Base-by-base conservation (phyloP, 2,888 invertebrate species). In the Drosophila demipolita region DNA sequence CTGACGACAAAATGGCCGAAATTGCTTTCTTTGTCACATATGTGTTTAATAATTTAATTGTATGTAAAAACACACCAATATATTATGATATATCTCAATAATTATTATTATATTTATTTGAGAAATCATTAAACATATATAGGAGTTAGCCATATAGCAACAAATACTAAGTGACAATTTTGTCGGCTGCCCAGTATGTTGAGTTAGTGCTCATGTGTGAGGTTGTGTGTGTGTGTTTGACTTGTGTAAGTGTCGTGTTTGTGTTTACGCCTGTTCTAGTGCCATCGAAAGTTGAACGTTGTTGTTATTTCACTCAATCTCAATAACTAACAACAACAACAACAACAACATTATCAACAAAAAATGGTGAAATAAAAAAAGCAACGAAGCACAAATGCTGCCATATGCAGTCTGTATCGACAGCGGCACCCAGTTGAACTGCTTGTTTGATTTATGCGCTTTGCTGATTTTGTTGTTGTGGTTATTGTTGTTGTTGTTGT, bases 371-470 rank as follows among this genome's bases (percentile, higher is more conserved):
- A 50, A 12, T 23, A 45, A 45, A 55, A 49, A 33, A 40, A 29
- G 20, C 26, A 49, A 8, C 38, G 45, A 54, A 53, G 58, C 33
- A 54, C 83, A 78, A 87, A 80, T 78, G 87, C 85, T 85, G 82
- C 83, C 84, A 79, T 84, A 83, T 79, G 79, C 83, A 84, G 75
- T 67, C 63, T 26, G 42, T 32, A 59, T 61, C 53, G 63, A 66
- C 35, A n/a, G 5, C 32, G 38, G 15, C 7, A 32, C 17, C 61
- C 53, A 36, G 54, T 52, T 36, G 36, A 23, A 38, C 72, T 64
- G 58, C 69, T 78, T 64, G 71, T 83, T 82, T 83, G 82, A 83
- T 82, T 82, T 82, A 82, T 82, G 81, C 66, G 64, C 64, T 11
- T 58, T 54, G 66, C 36, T 73, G 61, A 42, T 74, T 36, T 40